phyloP scores from a whole-genome alignment of 2,797 vertebrate genomes.

The Argya squamiceps region DNA sequence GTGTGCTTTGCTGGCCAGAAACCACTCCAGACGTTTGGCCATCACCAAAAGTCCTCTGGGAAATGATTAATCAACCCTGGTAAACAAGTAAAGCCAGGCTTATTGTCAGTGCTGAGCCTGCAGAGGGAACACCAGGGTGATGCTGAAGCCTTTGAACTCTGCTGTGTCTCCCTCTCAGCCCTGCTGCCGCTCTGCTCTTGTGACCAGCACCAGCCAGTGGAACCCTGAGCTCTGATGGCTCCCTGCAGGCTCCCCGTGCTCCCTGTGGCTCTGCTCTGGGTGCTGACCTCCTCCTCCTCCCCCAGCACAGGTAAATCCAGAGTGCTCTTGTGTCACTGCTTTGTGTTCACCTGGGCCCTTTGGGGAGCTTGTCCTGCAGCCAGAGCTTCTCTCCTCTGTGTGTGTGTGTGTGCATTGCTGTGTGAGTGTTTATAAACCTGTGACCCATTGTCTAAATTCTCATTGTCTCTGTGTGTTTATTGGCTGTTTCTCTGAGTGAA shows the following conservation, averaged over 20 bases:
- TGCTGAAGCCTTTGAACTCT: neutral
- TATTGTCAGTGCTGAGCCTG: neutral
- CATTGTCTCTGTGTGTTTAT: neutral
- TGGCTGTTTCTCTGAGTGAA: neutral
- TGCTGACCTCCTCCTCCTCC: neutral
- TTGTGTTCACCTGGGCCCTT: fast-evolving
- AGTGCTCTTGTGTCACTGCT: fast-evolving
- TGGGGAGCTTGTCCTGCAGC: neutral
- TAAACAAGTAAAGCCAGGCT: neutral
- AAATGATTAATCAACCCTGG: constrained; percentile 32
- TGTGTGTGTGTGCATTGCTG: neutral
- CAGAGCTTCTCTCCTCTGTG: neutral
- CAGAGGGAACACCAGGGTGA: neutral
- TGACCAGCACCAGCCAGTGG: fast-evolving
- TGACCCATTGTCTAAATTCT: fast-evolving
- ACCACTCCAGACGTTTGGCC: neutral
- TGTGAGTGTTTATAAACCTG: fast-evolving
- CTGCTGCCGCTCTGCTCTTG: neutral
- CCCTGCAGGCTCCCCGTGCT: neutral
- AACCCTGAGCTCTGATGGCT: neutral
- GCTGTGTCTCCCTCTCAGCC: fast-evolving
- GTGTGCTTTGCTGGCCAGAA: neutral
- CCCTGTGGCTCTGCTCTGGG: neutral
- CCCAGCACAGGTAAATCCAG: neutral
- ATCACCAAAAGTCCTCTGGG: neutral